Conservation (phyloP, 2,113 vertebrate genomes). For the Hemicordylus capensis region DNA sequence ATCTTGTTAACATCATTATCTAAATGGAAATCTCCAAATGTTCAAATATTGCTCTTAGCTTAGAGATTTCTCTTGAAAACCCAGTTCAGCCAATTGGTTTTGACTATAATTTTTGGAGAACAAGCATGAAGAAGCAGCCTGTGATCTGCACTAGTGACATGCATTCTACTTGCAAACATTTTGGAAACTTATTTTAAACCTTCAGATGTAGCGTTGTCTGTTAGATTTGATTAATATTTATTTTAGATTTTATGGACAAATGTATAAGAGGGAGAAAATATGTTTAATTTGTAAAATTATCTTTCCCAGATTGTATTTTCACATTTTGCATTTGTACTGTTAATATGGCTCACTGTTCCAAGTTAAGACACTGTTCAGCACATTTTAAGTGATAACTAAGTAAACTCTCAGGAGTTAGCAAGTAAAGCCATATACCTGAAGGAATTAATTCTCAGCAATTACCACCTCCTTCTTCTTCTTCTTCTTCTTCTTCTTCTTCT, state of each 20-base stretch:
- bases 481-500: too few relatives aligned
- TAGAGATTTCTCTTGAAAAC: conserved; percentile 62
- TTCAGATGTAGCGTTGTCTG: neutral
- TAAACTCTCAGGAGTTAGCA: neutral
- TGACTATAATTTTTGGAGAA: conserved; percentile 47
- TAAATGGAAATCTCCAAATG: conserved; percentile 67
- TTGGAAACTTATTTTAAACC: neutral
- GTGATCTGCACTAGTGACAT: conserved; percentile 26
- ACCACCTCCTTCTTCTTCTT: too few relatives aligned
- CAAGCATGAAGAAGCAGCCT: conserved; percentile 31
- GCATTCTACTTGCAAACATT: conserved; percentile 18
- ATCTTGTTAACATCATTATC: conserved; percentile 62
- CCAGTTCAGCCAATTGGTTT: conserved; percentile 62
- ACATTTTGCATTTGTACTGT: neutral
- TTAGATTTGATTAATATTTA: neutral
- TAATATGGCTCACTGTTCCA: neutral
- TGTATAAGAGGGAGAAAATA: neutral
- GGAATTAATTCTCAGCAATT: neutral
- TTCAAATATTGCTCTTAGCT: conserved; percentile 61
- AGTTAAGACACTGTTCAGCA: neutral
- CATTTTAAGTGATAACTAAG: neutral
- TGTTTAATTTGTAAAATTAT: neutral
- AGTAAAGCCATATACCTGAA: neutral
- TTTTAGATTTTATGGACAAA: neutral
- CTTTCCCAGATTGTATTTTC: neutral